phyloP scores from a whole-genome alignment of 2,888 invertebrate species.

The Deroplatys truncata region DNA sequence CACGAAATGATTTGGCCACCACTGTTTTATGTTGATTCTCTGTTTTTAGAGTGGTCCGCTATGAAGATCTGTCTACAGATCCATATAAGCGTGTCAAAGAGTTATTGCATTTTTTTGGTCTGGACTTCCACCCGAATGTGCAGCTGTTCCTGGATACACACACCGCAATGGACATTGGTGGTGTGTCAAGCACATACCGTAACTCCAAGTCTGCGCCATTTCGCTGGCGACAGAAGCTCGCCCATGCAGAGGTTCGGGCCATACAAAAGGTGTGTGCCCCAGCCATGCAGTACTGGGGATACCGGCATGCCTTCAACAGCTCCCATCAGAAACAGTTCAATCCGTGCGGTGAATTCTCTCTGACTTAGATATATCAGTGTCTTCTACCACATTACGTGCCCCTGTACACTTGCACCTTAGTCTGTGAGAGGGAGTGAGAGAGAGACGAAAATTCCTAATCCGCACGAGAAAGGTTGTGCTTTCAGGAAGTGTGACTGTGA shows the following conservation, averaged over 20 bases:
- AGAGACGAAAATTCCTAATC: too few species aligned
- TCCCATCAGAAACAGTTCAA: slow-evolving; percentile 58
- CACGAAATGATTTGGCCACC: too few species aligned
- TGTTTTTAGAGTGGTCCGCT: slow-evolving; percentile 65
- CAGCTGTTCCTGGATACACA: slow-evolving; percentile 74
- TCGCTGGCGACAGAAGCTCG: slow-evolving; percentile 75
- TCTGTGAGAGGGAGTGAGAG: too few species aligned
- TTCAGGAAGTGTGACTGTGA: too few species aligned
- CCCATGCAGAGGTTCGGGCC: slow-evolving; percentile 64
- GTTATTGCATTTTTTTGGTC: slow-evolving; percentile 70
- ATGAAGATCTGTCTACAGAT: slow-evolving; percentile 78
- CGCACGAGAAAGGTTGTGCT: too few species aligned
- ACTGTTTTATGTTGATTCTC: background rate
- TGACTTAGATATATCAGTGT: slow-evolving; percentile 3
- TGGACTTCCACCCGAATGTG: slow-evolving; percentile 64
- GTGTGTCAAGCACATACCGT: slow-evolving; percentile 81
- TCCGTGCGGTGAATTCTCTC: slow-evolving; percentile 44
- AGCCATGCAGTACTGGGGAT: slow-evolving; percentile 83
- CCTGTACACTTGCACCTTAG: too few species aligned
- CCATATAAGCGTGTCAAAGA: slow-evolving; percentile 65
- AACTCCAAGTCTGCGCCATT: slow-evolving; percentile 81
- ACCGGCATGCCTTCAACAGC: slow-evolving; percentile 58
- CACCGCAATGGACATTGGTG: slow-evolving; percentile 73
- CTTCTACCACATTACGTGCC: too few species aligned
- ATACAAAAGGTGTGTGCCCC: slow-evolving; percentile 65